Percentiles rank a stretch among this genome's conserved stretches.
These are phyloP conservation scores for Blastobasis lacticolella DNA, from an alignment of 2,888 invertebrate genomes.

Conservation along the genomic window DNA sequence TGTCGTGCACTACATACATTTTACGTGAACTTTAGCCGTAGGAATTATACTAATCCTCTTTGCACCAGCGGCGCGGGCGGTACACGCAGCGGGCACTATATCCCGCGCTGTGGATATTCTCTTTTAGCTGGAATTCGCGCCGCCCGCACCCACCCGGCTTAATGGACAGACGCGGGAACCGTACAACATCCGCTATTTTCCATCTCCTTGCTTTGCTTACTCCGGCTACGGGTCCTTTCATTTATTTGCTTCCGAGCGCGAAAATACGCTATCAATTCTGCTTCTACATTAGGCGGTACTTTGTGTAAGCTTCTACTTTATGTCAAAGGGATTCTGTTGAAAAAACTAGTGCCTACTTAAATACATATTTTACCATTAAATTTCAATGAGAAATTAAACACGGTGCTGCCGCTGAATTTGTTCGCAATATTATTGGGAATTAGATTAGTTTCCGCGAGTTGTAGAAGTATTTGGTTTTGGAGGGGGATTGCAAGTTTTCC, in stretches of 20 bases:
- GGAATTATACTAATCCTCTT: too few species aligned
- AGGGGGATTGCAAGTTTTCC: conserved; percentile 5
- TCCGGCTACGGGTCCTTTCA: conserved; percentile 18
- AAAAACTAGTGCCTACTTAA: neutral
- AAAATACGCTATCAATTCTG: conserved; percentile 5
- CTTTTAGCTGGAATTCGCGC: conserved; percentile 40
- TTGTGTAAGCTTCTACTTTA: too few species aligned
- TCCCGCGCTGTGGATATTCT: conserved; percentile 36
- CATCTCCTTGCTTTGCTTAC: conserved; percentile 41
- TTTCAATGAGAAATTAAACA: too few species aligned
- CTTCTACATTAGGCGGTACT: too few species aligned
- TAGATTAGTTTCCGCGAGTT: neutral
- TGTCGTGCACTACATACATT: too few species aligned
- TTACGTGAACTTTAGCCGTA: too few species aligned
- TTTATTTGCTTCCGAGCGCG: conserved; percentile 14
- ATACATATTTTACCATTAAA: neutral
- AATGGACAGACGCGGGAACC: conserved; percentile 43
- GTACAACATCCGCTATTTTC: conserved; percentile 50
- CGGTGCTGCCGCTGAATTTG: too few species aligned
- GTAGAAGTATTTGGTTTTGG: neutral
- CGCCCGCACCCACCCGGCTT: conserved; percentile 40
- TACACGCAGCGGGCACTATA: conserved; percentile 31
- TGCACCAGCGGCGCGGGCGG: conserved; percentile 12
- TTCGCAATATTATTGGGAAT: neutral
- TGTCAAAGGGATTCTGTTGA: too few species aligned